These are phyloP conservation scores for Aporophyla lueneburgensis DNA, from an alignment of 2,888 invertebrate genomes.

Conservation along the genomic window DNA sequence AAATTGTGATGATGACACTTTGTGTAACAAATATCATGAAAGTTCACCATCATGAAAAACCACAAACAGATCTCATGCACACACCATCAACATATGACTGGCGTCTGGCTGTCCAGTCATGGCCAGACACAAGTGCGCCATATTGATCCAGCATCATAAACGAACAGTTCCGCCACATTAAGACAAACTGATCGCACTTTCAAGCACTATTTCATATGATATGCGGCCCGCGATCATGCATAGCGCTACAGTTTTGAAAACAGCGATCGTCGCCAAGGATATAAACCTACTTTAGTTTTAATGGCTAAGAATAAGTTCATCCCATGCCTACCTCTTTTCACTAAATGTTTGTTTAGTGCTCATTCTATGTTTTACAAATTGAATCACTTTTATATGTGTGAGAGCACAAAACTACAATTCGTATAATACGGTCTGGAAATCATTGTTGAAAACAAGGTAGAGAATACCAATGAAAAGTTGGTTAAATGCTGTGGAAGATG, in stretches of 20 bases:
- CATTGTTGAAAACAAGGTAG: no score
- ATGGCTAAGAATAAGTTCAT: slow-evolving; percentile 21
- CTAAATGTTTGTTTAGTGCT: slow-evolving; percentile 29
- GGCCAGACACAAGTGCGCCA: slow-evolving; percentile 29
- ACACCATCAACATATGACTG: slow-evolving; percentile 19
- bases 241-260: slow-evolving; percentile 12
- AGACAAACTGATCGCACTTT: slow-evolving; percentile 26
- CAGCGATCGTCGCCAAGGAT: slow-evolving; percentile 23
- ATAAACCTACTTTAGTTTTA: slow-evolving; percentile 46
- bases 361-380: slow-evolving; percentile 22
- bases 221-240: background rate
- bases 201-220: slow-evolving; percentile 41
- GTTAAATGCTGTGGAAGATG: background rate
- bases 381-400: slow-evolving; percentile 7
- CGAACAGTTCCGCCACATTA: slow-evolving; percentile 4
- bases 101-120: background rate
- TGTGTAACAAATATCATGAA: background rate
- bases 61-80: background rate
- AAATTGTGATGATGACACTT: no score
- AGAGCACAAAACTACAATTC: background rate
- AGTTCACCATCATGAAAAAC: background rate
- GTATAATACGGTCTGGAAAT: background rate
- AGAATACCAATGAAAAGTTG: background rate
- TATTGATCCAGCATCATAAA: slow-evolving; percentile 18
- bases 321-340: slow-evolving; percentile 6